A percentile compares a stretch with the other conserved stretches of the same genome.
Evolutionary conservation across 2,888 invertebrate species (phyloP).

Genomic region (Trachelus stipa): DNA sequence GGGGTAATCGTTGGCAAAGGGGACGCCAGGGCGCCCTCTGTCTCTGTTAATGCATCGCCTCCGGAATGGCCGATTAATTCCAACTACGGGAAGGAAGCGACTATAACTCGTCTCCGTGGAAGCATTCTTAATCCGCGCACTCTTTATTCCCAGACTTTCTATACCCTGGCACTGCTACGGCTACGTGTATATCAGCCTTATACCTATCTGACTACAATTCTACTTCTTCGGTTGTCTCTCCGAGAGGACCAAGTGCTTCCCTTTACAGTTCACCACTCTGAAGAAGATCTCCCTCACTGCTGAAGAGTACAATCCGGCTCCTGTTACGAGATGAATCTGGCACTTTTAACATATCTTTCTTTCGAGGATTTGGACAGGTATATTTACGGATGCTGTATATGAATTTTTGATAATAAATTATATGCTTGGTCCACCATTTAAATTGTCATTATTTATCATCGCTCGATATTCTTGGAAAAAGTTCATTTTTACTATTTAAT

Average conservation of each 20-base stretch:
- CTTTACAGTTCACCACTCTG: background rate
- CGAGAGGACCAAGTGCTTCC: background rate
- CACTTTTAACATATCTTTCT: conserved; percentile 51
- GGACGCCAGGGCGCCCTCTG: conserved; percentile 48
- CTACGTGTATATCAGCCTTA: background rate
- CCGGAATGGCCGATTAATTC: conserved; percentile 65
- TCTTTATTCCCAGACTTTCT: conserved; percentile 59
- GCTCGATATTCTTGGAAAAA: background rate
- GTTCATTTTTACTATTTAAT: background rate
- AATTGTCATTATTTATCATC: background rate
- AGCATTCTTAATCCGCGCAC: conserved; percentile 65
- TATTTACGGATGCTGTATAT: conserved; percentile 39
- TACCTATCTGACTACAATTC: background rate
- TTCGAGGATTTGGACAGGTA: conserved; percentile 25
- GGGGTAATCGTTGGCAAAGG: conserved; percentile 38
- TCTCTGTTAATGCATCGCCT: conserved; percentile 64
- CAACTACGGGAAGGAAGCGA: conserved; percentile 64
- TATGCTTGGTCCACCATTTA: background rate
- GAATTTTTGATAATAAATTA: background rate
- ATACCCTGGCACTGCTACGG: conserved; percentile 6
- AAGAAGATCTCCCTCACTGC: background rate
- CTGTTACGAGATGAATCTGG: conserved; percentile 36
- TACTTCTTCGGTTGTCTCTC: background rate
- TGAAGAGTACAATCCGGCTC: background rate
- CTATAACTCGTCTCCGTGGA: conserved; percentile 65